Percentiles rank a stretch among this genome's conserved stretches.
phyloP scores from a whole-genome alignment of 2,113 vertebrate species.

The Plectropomus leopardus region DNA sequence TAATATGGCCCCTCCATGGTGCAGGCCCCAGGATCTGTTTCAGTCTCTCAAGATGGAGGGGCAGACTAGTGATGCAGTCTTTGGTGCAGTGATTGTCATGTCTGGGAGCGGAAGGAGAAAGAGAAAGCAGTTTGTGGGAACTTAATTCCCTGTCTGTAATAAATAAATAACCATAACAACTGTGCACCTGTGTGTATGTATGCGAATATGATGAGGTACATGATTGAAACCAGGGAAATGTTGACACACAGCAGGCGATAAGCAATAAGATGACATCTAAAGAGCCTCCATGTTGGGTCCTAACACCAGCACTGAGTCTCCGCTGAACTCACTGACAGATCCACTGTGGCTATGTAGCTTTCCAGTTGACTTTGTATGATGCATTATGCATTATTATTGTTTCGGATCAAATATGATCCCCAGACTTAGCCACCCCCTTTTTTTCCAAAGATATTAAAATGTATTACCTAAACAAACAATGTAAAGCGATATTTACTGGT shows the following conservation, averaged over 20 bases:
- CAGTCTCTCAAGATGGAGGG: conserved; percentile 41
- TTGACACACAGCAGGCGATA: background rate
- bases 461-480: conserved; percentile 48
- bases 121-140: conserved; percentile 10
- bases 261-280: background rate
- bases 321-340: conserved; percentile 7
- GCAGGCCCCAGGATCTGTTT: conserved; percentile 12
- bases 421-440: background rate
- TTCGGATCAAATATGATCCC: conserved; percentile 33
- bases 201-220: conserved; percentile 2
- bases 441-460: conserved; percentile 32
- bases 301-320: conserved; percentile 2
- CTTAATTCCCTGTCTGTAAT: conserved; percentile 8
- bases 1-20: conserved; percentile 24
- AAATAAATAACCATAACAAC: conserved; percentile 14
- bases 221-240: background rate
- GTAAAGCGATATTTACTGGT: conserved; percentile 16
- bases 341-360: conserved; percentile 5
- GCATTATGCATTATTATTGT: conserved; percentile 40
- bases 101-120: conserved; percentile 13
- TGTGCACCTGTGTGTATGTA: background rate
- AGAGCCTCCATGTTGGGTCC: background rate
- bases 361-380: conserved; percentile 32
- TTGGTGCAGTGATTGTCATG: conserved; percentile 25
- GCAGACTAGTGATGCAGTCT: conserved; percentile 4